phyloP scores from a whole-genome alignment of 2,888 invertebrate species.

The Trissolcus japonicus region DNA sequence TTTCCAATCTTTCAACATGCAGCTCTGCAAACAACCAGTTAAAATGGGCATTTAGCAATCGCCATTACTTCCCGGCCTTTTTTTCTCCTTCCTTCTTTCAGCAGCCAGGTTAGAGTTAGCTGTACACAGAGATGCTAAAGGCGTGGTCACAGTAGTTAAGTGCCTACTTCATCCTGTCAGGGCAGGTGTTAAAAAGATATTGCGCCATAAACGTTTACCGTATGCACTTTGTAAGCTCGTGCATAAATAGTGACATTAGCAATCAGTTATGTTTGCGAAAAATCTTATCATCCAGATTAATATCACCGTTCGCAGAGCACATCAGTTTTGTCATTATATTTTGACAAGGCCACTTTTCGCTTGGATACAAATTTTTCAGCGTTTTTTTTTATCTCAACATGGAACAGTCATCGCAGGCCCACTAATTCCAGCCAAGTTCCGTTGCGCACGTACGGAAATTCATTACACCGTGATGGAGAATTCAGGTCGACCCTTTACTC shows the following conservation, averaged over 20 bases:
- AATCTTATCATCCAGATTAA: conserved; percentile 49
- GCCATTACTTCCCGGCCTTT: conserved; percentile 34
- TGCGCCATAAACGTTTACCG: conserved; percentile 53
- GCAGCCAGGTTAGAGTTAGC: conserved; percentile 34
- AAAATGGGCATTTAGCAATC: conserved; percentile 29
- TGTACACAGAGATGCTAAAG: conserved; percentile 42
- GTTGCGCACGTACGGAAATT: conserved; percentile 60
- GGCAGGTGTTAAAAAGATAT: conserved; percentile 58
- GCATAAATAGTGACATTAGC: conserved; percentile 50
- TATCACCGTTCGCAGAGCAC: conserved; percentile 17
- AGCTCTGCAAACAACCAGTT: conserved; percentile 40
- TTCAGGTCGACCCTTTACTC: conserved; percentile 62
- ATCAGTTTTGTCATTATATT: conserved; percentile 17
- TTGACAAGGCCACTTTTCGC: neutral
- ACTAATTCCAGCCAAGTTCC: conserved; percentile 62
- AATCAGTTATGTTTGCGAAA: conserved; percentile 49
- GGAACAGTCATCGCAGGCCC: conserved; percentile 3
- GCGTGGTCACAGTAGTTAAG: conserved; percentile 55
- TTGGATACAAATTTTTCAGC: conserved; percentile 1
- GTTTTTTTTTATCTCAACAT: conserved; percentile 8
- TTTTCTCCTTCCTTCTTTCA: conserved; percentile 9
- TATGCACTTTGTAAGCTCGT: conserved; percentile 48
- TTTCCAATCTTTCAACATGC: conserved; percentile 43
- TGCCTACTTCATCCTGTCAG: conserved; percentile 54
- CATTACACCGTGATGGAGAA: conserved; percentile 62